Percentiles rank a stretch among this genome's conserved stretches.
Conservation (phyloP, 1,140 invertebrate species). For the Portunus trituberculatus region DNA sequence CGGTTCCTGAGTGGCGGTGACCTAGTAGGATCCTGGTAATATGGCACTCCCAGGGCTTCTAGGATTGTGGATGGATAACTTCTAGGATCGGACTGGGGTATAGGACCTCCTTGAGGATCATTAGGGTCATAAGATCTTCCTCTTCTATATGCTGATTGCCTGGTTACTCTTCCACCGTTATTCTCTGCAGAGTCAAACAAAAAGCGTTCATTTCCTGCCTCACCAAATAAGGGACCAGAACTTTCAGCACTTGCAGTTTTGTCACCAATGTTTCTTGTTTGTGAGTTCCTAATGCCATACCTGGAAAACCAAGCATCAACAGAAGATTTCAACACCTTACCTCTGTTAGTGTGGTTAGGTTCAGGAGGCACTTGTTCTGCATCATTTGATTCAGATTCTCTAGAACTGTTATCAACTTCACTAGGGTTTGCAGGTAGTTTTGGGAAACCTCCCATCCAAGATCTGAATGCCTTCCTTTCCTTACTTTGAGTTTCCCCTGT, state of each 20-base stretch:
- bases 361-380: background rate
- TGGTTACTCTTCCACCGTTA: background rate
- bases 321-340: background rate
- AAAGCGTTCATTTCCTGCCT: background rate
- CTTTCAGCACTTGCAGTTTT: background rate
- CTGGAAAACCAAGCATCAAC: conserved; percentile 65
- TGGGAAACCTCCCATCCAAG: conserved; percentile 70
- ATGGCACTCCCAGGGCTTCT: conserved; percentile 60
- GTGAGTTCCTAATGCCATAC: conserved; percentile 38
- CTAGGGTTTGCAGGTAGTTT: background rate
- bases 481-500: conserved; percentile 7
- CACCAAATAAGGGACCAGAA: background rate
- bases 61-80: conserved; percentile 63
- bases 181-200: conserved; percentile 16
- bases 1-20: background rate
- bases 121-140: conserved; percentile 57
- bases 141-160: background rate
- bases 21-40: conserved; percentile 30
- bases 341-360: background rate
- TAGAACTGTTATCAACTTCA: background rate
- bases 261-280: background rate
- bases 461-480: conserved; percentile 23
- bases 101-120: conserved; percentile 60
- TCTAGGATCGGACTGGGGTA: conserved; percentile 57
- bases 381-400: background rate